These are phyloP conservation scores for Anorthoa munda DNA, from an alignment of 2,888 invertebrate genomes.

Conservation along the genomic window DNA sequence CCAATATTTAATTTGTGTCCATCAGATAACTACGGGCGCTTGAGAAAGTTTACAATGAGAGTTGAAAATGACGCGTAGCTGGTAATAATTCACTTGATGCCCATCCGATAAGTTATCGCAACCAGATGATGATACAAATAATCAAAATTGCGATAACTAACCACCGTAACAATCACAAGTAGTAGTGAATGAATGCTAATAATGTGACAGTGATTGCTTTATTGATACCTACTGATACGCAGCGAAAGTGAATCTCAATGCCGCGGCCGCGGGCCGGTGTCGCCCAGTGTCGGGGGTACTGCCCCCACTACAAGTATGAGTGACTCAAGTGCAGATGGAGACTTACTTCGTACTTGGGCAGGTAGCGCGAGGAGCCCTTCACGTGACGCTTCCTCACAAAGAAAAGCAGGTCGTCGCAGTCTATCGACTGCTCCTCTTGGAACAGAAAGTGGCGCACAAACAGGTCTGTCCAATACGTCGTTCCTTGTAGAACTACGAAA, in stretches of 20 bases:
- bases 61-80: slow-evolving; percentile 5
- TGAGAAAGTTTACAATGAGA: slow-evolving; percentile 1
- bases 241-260: background rate
- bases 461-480: slow-evolving; percentile 98
- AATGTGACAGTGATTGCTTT: slow-evolving; percentile 1
- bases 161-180: slow-evolving; percentile 11
- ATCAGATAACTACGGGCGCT: background rate
- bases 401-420: slow-evolving; percentile 98
- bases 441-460: slow-evolving; percentile 98
- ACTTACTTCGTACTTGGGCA: slow-evolving; percentile 97
- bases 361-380: slow-evolving; percentile 96
- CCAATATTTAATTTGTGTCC: background rate
- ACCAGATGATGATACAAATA: slow-evolving; percentile 25
- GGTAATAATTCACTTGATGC: slow-evolving; percentile 29
- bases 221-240: background rate
- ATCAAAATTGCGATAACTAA: slow-evolving; percentile 17
- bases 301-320: background rate
- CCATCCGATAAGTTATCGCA: slow-evolving; percentile 32
- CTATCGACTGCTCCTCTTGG: slow-evolving; percentile 96
- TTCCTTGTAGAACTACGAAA: slow-evolving; percentile 97
- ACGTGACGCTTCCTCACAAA: slow-evolving; percentile 98
- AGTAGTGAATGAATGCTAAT: background rate
- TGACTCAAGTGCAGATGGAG: slow-evolving; percentile 20
- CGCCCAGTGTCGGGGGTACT: background rate
- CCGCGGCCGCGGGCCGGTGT: background rate